These are phyloP conservation scores for Oryzias curvinotus DNA, from an alignment of 2,113 vertebrate species.

Conservation along the genomic window DNA sequence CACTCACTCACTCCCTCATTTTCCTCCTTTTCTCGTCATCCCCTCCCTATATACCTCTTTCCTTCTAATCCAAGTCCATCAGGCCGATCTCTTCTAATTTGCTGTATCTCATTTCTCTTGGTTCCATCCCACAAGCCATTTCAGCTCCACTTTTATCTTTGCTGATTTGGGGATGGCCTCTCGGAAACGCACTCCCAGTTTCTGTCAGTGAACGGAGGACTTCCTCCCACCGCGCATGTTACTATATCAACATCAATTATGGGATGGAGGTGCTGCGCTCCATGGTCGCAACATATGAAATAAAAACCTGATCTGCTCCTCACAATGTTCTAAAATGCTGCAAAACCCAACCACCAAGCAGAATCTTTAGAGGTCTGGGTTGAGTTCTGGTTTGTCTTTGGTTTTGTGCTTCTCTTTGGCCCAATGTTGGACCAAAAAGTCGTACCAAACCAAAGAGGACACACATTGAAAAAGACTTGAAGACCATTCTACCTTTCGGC, in stretches of 20 bases:
- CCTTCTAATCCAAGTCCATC: constrained; percentile 77
- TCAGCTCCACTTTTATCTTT: constrained; percentile 69
- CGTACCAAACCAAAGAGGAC: too few species aligned
- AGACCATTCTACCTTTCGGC: too few species aligned
- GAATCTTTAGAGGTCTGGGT: background rate
- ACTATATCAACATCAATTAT: constrained; percentile 70
- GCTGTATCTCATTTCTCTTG: constrained; percentile 75
- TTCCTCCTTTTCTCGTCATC: constrained; percentile 67
- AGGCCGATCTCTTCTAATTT: constrained; percentile 77
- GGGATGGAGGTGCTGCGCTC: constrained; percentile 44
- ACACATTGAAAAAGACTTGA: too few species aligned
- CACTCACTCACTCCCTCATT: constrained; percentile 63
- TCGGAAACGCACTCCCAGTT: constrained; percentile 48
- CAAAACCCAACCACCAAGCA: too few species aligned
- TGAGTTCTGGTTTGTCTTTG: constrained; percentile 19
- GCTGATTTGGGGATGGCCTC: constrained; percentile 55
- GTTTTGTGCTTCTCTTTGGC: constrained; percentile 3
- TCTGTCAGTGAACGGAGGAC: constrained; percentile 54
- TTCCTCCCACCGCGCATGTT: constrained; percentile 66
- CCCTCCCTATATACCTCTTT: constrained; percentile 67
- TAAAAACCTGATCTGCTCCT: too few species aligned
- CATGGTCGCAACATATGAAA: background rate
- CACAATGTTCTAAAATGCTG: too few species aligned
- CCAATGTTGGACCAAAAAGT: too few species aligned
- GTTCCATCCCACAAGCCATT: constrained; percentile 69